Evolutionary conservation across 2,888 invertebrate genomes (phyloP).

Genomic region (Lissonota sp.): DNA sequence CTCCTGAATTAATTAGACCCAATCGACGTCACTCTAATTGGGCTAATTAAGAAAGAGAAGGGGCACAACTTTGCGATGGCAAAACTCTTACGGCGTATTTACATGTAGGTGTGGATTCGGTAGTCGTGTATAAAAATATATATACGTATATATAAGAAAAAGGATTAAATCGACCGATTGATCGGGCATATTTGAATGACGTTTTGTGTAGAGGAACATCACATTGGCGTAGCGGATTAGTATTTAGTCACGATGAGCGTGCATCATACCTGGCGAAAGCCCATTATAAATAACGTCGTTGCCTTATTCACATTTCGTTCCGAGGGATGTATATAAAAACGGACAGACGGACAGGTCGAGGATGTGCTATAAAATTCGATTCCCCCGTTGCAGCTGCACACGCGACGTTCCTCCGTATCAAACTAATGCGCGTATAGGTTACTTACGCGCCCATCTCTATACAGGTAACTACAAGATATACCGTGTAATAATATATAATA

Average conservation of each 20-base stretch:
- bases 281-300: constrained; percentile 19
- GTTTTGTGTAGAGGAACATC: constrained; percentile 12
- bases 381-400: constrained; percentile 36
- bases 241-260: constrained; percentile 32
- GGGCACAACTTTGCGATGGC: constrained; percentile 16
- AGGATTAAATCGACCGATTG: neutral
- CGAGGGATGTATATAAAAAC: constrained; percentile 39
- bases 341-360: constrained; percentile 47
- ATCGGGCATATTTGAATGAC: constrained; percentile 21
- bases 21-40: constrained; percentile 78
- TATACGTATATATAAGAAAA: neutral
- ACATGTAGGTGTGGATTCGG: constrained; percentile 64
- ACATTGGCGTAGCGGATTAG: constrained; percentile 28
- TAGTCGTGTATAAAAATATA: constrained; percentile 39
- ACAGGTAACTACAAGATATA: constrained; percentile 14
- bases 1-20: constrained; percentile 76
- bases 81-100: constrained; percentile 10
- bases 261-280: constrained; percentile 32
- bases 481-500: neutral
- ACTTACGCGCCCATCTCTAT: constrained; percentile 29
- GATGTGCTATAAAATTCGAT: constrained; percentile 40
- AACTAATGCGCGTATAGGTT: constrained; percentile 22
- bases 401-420: constrained; percentile 25
- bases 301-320: constrained; percentile 30
- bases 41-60: constrained; percentile 74